These are phyloP conservation scores for Lutjanus argentimaculatus DNA, from an alignment of 2,797 vertebrate genomes.

Conservation along the genomic window DNA sequence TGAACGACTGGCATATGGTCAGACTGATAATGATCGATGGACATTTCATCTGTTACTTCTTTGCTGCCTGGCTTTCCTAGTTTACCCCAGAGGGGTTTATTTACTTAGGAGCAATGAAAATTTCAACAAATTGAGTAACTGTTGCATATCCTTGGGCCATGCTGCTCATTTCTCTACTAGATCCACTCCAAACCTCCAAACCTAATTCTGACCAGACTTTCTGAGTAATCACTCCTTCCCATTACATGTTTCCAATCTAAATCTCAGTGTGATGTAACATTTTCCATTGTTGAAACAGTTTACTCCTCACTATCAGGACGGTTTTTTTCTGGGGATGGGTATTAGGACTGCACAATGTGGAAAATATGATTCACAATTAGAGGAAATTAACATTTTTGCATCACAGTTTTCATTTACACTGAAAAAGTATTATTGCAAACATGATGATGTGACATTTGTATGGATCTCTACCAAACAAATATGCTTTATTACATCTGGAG, in stretches of 20 bases:
- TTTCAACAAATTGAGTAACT: constrained; percentile 13
- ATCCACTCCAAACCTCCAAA: neutral
- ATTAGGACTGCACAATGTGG: too few species aligned
- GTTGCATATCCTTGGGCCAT: constrained; percentile 2
- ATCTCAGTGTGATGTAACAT: neutral
- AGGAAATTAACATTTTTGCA: too few species aligned
- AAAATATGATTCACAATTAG: too few species aligned
- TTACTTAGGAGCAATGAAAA: constrained; percentile 5
- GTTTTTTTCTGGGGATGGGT: neutral
- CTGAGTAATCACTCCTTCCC: neutral
- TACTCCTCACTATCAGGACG: too few species aligned
- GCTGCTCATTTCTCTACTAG: constrained; percentile 66
- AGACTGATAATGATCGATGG: constrained; percentile 20
- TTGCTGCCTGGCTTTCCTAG: neutral
- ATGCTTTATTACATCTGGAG: too few species aligned
- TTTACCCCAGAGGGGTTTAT: constrained; percentile 3
- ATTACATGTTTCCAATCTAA: neutral
- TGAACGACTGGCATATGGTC: constrained; percentile 4
- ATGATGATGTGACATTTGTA: too few species aligned
- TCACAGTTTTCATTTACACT: too few species aligned
- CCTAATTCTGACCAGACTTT: neutral
- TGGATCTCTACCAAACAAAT: too few species aligned
- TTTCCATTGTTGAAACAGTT: neutral
- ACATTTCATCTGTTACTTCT: constrained; percentile 11
- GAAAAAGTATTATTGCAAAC: too few species aligned